Evolutionary conservation across 2,113 vertebrate genomes (phyloP).

Genomic region (Meles meles): DNA sequence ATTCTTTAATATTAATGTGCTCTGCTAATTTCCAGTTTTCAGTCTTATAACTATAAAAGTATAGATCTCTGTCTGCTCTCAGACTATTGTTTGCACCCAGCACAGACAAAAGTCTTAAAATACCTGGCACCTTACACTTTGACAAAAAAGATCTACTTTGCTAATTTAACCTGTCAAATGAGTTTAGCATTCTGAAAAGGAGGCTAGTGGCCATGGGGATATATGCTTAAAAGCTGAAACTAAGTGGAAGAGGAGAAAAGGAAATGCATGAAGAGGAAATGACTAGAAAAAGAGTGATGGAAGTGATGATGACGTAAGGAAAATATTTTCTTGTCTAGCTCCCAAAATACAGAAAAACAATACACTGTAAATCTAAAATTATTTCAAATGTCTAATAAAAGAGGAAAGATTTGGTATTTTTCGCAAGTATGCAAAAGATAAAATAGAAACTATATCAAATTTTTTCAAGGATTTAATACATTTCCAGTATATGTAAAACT

Average conservation of each 20-base stretch:
- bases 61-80: background rate
- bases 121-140: slow-evolving; percentile 67
- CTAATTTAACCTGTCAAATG: slow-evolving; percentile 67
- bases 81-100: slow-evolving; percentile 57
- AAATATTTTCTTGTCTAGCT: slow-evolving; percentile 64
- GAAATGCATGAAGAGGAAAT: slow-evolving; percentile 71
- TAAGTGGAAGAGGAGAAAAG: slow-evolving; percentile 74
- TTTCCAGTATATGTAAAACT: slow-evolving; percentile 5
- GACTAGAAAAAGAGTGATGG: slow-evolving; percentile 59
- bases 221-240: slow-evolving; percentile 79
- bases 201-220: slow-evolving; percentile 71
- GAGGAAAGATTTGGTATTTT: slow-evolving; percentile 50
- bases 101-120: slow-evolving; percentile 66
- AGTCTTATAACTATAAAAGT: slow-evolving; percentile 58
- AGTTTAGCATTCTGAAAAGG: slow-evolving; percentile 72
- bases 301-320: slow-evolving; percentile 73
- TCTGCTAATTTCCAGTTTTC: slow-evolving; percentile 77
- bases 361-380: slow-evolving; percentile 45
- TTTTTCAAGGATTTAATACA: slow-evolving; percentile 19
- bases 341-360: slow-evolving; percentile 54
- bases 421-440: slow-evolving; percentile 56
- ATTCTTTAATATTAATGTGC: slow-evolving; percentile 75
- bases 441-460: background rate
- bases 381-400: slow-evolving; percentile 51
- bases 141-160: slow-evolving; percentile 53